Percentiles rank a stretch among this genome's conserved stretches.
These are phyloP conservation scores for Drosophila baimaii DNA, from an alignment of 1,140 invertebrate species.

Conservation along the genomic window DNA sequence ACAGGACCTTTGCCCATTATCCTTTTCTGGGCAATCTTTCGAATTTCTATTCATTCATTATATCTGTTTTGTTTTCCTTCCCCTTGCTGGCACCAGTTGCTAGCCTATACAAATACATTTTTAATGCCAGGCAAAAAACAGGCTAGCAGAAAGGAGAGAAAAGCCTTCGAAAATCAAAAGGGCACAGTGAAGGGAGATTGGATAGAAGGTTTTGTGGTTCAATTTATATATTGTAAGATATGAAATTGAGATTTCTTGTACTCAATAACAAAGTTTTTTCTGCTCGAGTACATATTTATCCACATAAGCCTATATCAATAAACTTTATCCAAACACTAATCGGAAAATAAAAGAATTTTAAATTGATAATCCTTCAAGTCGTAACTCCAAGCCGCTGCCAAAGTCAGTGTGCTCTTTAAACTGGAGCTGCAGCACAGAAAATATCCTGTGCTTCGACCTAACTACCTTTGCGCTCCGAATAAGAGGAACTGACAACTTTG, in stretches of 20 bases:
- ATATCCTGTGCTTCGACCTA: not conserved
- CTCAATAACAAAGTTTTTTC: no score
- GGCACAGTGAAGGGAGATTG: not conserved
- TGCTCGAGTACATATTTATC: no score
- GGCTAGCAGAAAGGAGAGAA: not conserved
- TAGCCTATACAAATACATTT: constrained; percentile 64
- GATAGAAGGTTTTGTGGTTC: not conserved
- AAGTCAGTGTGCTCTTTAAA: not conserved
- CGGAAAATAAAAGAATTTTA: no score
- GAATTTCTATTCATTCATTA: constrained; percentile 9
- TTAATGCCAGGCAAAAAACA: constrained; percentile 19
- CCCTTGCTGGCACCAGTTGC: constrained; percentile 51
- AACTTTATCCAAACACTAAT: no score
- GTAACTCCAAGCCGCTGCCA: no score
- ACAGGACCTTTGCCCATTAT: constrained; percentile 7
- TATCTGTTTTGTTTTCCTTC: constrained; percentile 16
- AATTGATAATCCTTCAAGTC: not conserved
- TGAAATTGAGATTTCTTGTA: no score
- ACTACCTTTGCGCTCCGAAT: constrained; percentile 3
- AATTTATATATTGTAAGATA: not conserved
- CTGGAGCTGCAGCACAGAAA: not conserved
- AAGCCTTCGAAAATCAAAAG: constrained; percentile 9
- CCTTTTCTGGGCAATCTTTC: constrained; percentile 9
- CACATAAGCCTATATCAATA: no score
- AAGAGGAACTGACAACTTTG: not conserved